Evolutionary conservation across 2,797 vertebrate genomes (phyloP).

Genomic region (Huso huso): DNA sequence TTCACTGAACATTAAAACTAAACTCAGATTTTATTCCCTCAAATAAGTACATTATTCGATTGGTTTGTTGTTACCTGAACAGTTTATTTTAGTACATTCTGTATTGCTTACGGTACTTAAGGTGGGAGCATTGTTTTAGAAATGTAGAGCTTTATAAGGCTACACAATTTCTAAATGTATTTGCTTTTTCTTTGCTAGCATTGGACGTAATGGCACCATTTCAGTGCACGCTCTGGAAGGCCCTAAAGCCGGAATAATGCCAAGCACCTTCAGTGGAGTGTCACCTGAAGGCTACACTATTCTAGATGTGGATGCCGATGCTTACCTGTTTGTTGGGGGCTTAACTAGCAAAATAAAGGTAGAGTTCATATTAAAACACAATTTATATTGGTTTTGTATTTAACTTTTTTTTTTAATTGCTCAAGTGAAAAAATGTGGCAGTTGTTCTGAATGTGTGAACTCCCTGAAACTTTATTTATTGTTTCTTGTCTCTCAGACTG

Average conservation of each 20-base stretch:
- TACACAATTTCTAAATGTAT: neutral
- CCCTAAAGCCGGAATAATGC: constrained; percentile 76
- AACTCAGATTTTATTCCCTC: too few relatives aligned
- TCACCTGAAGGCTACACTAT: constrained; percentile 82
- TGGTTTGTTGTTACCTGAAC: too few relatives aligned
- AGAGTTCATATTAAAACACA: constrained; percentile 14
- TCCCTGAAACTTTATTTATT: too few relatives aligned
- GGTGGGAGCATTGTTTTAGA: too few relatives aligned
- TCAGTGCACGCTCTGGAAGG: constrained; percentile 83
- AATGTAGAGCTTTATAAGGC: too few relatives aligned
- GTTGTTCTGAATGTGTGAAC: neutral
- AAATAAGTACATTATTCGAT: too few relatives aligned
- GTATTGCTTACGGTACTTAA: too few relatives aligned
- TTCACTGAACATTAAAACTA: too few relatives aligned
- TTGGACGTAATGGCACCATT: constrained; percentile 84
- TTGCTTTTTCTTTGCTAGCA: constrained; percentile 47
- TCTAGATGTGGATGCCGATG: constrained; percentile 88
- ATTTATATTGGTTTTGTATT: constrained; percentile 5
- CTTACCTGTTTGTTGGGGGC: constrained; percentile 89
- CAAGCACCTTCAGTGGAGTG: constrained; percentile 61
- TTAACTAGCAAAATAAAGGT: constrained; percentile 84
- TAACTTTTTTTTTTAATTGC: constrained; percentile 8
- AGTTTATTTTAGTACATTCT: too few relatives aligned
- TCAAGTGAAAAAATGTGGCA: constrained; percentile 7
- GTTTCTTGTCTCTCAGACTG: too few relatives aligned